Evolutionary conservation across 2,113 vertebrate genomes (phyloP), one percentile per base, ranked within the genome.

Genomic region (Catharus fuscescens): DNA sequence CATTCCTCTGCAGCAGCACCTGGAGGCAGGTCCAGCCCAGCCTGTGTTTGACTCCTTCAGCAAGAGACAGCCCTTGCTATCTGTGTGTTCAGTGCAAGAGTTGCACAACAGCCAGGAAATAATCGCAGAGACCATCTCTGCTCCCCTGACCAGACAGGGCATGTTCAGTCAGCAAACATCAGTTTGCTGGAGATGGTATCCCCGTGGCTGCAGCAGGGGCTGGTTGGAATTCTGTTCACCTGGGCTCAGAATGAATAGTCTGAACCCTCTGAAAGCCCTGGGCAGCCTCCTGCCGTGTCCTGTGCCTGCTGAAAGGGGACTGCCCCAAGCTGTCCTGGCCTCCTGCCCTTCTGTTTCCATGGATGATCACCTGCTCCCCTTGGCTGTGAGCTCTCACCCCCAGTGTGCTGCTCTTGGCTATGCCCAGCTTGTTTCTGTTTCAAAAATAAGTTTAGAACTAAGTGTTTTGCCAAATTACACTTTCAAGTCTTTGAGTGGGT

Each of bases 11-110:
- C 26, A 77, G 61, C 79, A 70, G 32, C 14, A 31, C 21, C 19
- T 5, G 0, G 7, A 38, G 56, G 29, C 53, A 67, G 0, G 0
- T 28, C 47, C 60, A 38, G 9, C 31, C 18, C 36, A 65, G 38
- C 38, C 42, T 54, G 38, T 86, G 65, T 52, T 62, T 45, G 18
- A 12, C 0, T 56, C 24, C 47, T 67, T 50, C 52, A 67, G 53
- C 21, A 57, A 29, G 48, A 86, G 52, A 29, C 56, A 67, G 59
- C 79, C 2, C 38, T 81, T 67, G 40, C 62, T 60, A 32, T 77
- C 36, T 6, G 17, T 62, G 56, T 73, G 70, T 47, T 47, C 70
- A 76, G 70, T 26, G 17, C 67, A 54, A 86, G 44, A 10, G 32
- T 91, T 88, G 59, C 13, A 1, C 54, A 91, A 10, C 34, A 54